Conservation (phyloP, 2,888 invertebrate genomes). For the Ypsolopha sequella region DNA sequence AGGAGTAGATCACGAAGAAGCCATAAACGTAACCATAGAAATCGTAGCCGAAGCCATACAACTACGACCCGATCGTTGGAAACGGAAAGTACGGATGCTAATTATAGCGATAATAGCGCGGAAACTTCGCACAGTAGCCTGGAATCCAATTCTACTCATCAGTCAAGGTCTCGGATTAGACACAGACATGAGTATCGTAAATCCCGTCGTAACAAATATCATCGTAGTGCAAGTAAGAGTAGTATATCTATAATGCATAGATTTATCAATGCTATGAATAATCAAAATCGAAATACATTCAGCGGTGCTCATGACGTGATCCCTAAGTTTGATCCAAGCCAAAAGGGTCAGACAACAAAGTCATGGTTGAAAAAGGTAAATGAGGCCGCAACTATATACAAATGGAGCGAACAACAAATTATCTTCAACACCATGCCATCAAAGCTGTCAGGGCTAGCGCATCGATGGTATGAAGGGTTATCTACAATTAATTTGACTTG, state of each 20-base stretch:
- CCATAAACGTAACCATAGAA: no score
- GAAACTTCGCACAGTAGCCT: no score
- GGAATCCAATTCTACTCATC: no score
- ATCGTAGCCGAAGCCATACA: no score
- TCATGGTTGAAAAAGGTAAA: slow-evolving; percentile 5
- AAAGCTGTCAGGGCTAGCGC: slow-evolving; percentile 4
- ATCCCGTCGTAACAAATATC: no score
- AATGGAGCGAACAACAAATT: slow-evolving; percentile 6
- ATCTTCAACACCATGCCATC: slow-evolving; percentile 5
- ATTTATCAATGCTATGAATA: background rate
- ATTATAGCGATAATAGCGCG: no score
- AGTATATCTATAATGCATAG: background rate
- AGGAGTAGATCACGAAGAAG: no score
- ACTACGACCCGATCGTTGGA: no score
- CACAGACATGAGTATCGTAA: no score
- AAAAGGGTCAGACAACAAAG: slow-evolving; percentile 2
- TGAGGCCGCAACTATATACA: slow-evolving; percentile 5
- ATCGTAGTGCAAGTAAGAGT: background rate
- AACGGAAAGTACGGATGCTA: no score
- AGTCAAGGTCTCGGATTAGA: no score
- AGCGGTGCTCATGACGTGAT: slow-evolving; percentile 5
- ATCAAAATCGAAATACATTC: background rate
- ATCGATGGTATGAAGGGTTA: slow-evolving; percentile 6
- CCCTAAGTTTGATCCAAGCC: slow-evolving; percentile 4
- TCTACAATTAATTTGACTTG: slow-evolving; percentile 2